Evolutionary conservation across 1,140 invertebrate species (phyloP).

Genomic region (Trichonephila clavata): DNA sequence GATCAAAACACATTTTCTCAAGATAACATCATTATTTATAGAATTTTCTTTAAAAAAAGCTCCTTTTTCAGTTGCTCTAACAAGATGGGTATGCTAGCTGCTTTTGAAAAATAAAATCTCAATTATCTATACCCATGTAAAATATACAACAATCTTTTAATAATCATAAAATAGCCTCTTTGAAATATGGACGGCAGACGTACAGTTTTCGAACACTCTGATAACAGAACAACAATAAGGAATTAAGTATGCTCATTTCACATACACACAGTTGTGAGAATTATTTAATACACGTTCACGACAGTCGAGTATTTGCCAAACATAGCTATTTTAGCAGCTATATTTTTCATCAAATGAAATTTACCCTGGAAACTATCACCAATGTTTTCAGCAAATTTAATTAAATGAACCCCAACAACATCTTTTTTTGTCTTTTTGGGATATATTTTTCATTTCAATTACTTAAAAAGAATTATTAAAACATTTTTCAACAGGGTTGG

Average conservation of each 20-base stretch:
- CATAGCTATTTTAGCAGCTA: no score
- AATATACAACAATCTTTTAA: constrained; percentile 12
- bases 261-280: background rate
- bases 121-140: background rate
- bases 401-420: no score
- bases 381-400: no score
- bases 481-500: no score
- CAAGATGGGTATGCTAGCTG: background rate
- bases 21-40: background rate
- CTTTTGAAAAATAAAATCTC: constrained; percentile 13
- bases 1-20: background rate
- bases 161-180: background rate
- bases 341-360: no score
- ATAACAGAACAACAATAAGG: background rate
- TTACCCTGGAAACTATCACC: no score
- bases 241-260: constrained; percentile 15
- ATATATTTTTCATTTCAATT: no score
- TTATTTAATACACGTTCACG: background rate
- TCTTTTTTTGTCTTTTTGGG: no score
- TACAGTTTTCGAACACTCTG: background rate
- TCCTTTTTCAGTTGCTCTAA: background rate
- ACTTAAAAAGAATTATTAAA: no score
- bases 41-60: background rate
- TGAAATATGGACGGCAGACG: constrained; percentile 9
- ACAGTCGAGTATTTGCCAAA: background rate